Conservation (phyloP, 2,113 vertebrate genomes). For the Triplophysa rosa region DNA sequence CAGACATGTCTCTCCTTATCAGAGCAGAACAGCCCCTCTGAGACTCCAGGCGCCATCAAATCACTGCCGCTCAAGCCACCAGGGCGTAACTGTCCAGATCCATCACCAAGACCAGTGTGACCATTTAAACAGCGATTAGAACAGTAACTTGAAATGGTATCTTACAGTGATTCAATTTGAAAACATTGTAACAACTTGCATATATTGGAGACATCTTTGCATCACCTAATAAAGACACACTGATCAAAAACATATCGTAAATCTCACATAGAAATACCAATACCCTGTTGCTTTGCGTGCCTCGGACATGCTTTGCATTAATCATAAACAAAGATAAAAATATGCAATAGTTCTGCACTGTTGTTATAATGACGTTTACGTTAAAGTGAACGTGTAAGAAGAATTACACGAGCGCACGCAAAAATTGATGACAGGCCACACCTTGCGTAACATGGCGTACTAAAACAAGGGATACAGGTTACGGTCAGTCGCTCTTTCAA, state of each 20-base stretch:
- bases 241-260: not conserved
- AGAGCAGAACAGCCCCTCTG: constrained; percentile 21
- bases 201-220: constrained; percentile 3
- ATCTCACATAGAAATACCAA: not conserved
- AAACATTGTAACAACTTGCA: not conserved
- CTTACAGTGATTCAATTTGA: not conserved
- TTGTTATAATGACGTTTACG: not conserved
- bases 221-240: not conserved
- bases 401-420: constrained; percentile 60
- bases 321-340: not conserved
- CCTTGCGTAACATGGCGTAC: constrained; percentile 56
- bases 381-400: not conserved
- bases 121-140: not conserved
- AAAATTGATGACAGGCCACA: constrained; percentile 48
- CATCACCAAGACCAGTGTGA: constrained; percentile 7
- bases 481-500: not conserved
- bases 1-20: constrained; percentile 41
- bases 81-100: constrained; percentile 15
- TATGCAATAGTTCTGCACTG: constrained; percentile 1
- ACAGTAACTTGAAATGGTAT: constrained; percentile 16
- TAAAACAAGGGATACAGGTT: constrained; percentile 34
- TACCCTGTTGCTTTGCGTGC: not conserved
- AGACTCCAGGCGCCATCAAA: constrained; percentile 19
- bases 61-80: constrained; percentile 25
- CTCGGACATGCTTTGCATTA: not conserved